Conservation (phyloP, 2,113 vertebrate species). For the Anoplopoma fimbria region DNA sequence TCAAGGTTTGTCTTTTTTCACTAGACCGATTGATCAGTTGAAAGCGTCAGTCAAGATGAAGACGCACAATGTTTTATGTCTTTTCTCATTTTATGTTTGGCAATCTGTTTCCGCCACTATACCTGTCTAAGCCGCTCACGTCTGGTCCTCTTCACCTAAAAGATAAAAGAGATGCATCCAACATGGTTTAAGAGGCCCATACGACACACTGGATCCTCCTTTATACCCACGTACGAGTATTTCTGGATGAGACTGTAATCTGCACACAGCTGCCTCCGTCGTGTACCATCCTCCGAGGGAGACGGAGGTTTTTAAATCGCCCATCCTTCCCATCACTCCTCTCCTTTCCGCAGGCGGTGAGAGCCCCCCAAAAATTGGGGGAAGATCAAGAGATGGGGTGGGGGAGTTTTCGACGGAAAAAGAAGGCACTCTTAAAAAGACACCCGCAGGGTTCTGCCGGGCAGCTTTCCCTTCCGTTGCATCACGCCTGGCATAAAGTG, state of each 20-base stretch:
- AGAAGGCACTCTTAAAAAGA: conserved; percentile 67
- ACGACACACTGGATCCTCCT: conserved; percentile 13
- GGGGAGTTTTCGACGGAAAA: conserved; percentile 44
- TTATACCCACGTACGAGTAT: not conserved
- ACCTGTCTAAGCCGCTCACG: conserved; percentile 4
- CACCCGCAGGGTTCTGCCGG: conserved; percentile 70
- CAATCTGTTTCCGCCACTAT: conserved; percentile 34
- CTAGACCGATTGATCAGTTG: conserved; percentile 21
- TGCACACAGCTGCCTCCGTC: conserved; percentile 38
- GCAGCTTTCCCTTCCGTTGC: conserved; percentile 80
- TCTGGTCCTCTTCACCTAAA: not conserved
- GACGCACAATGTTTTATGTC: not conserved
- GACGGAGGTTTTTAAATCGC: conserved; percentile 60
- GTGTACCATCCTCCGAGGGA: conserved; percentile 35
- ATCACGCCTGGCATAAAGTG: conserved; percentile 79
- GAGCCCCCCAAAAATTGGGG: conserved; percentile 50
- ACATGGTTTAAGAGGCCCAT: not conserved
- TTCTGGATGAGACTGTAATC: conserved; percentile 25
- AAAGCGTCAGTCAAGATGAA: conserved; percentile 24
- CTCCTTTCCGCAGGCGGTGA: conserved; percentile 37
- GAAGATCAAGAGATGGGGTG: conserved; percentile 67
- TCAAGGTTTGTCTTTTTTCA: conserved; percentile 13
- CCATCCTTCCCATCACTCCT: conserved; percentile 41
- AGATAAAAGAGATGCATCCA: not conserved
- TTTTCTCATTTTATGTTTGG: conserved; percentile 15